Conservation (phyloP, 2,888 invertebrate genomes). For the Archips xylosteana region DNA sequence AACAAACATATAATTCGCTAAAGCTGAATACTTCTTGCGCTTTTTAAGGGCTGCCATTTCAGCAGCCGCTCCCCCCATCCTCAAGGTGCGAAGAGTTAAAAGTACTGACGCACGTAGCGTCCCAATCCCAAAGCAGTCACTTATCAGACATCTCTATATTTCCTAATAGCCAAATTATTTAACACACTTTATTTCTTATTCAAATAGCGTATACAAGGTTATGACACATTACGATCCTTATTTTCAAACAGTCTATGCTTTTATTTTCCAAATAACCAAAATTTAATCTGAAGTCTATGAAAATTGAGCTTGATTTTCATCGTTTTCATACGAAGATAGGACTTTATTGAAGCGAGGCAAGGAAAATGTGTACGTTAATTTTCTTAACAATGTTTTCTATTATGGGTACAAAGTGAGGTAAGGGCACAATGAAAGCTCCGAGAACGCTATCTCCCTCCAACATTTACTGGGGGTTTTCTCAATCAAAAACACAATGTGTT, state of each 20-base stretch:
- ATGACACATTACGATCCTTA: neutral
- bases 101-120: no score
- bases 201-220: constrained; percentile 9
- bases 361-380: constrained; percentile 44
- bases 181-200: neutral
- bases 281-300: neutral
- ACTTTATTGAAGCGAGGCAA: neutral
- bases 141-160: no score
- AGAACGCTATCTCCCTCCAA: constrained; percentile 51
- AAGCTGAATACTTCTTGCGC: no score
- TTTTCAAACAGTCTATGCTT: neutral
- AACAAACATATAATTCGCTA: no score
- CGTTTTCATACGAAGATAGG: neutral
- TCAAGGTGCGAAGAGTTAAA: no score
- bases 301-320: neutral
- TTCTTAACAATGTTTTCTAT: constrained; percentile 55
- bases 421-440: constrained; percentile 50
- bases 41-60: no score
- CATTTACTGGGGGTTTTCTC: constrained; percentile 46
- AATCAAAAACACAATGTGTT: constrained; percentile 48
- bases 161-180: no score
- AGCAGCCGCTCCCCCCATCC: no score
- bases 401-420: constrained; percentile 49
- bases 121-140: no score
- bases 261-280: neutral